Base-by-base conservation (phyloP, 2,888 invertebrate genomes). In the Polydesmus complanatus region DNA sequence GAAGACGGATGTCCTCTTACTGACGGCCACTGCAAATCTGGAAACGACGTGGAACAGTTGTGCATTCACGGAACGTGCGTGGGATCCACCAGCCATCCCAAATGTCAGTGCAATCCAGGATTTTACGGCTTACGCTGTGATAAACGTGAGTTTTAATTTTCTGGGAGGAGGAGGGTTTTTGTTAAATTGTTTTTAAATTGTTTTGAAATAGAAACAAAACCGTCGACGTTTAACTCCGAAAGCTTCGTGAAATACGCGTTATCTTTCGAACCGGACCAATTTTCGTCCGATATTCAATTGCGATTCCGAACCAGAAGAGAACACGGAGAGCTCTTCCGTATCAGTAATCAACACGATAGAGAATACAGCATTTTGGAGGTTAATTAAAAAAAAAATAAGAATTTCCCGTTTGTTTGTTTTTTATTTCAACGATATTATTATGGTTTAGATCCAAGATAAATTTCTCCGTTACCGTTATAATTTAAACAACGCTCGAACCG, bases 211-310 rank as follows among this genome's bases (percentile, higher is more conserved):
- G 67, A 86, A 57, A 93, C 92, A 0, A 86, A 86, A 54, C 90
- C 92, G 0, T 89, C 92, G 0, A 93, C 93, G 64, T 94, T 96
- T 74, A 86, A 90, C 71, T 85, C 87, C 1, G 89, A 92, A 73
- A 93, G 93, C 66, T 96, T 94, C 74, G 92, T 96, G n/a, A 93
- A 94, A 73, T 96, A 95, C 73, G 92, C 93, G 1, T 77, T 96
- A 37, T 91, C 91, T 68, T 94, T 93, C 72, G 92, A 93, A 71
- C 93, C 93, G 0, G 90, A 93, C 70, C 81, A 88, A 67, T 94
- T 90, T 70, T 87, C 88, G 58, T 94, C 92, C 0, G 90, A 94
- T 75, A 83, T 97, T 65, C 93, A 96, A 74, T 77, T 97, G 59
- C 79, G 92, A 67, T 96, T 98, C 78, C 82, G 97, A 65, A 95